phyloP scores from a whole-genome alignment of 2,888 invertebrate species.

The Leptinotarsa haldemani region DNA sequence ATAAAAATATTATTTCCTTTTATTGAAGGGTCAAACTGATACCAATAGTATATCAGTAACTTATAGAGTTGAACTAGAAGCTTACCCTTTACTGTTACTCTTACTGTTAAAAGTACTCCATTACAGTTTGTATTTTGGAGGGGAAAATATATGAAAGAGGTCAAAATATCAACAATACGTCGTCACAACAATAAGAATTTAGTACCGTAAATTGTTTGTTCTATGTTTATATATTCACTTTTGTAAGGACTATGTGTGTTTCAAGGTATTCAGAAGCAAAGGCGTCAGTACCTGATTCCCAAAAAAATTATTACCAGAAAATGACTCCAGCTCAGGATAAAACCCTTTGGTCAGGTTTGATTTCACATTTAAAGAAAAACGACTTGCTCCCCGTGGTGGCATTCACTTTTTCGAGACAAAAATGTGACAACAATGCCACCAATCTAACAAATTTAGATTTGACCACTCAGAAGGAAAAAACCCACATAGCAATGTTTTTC shows the following conservation, averaged over 20 bases:
- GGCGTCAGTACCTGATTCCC: constrained; percentile 50
- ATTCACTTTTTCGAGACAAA: constrained; percentile 90
- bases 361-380: constrained; percentile 83
- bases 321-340: constrained; percentile 77
- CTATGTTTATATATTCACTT: no score
- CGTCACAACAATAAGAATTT: no score
- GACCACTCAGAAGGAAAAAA: constrained; percentile 86
- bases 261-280: constrained; percentile 54
- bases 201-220: no score
- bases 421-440: constrained; percentile 78
- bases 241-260: constrained; percentile 21
- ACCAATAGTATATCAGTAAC: no score
- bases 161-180: no score
- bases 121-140: no score
- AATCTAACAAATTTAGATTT: constrained; percentile 75
- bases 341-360: constrained; percentile 83
- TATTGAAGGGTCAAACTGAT: no score
- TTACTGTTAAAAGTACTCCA: no score
- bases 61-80: no score
- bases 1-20: no score
- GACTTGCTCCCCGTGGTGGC: constrained; percentile 94
- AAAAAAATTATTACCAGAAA: constrained; percentile 42
- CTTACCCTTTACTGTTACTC: no score
- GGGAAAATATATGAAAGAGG: no score
- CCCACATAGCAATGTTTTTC: constrained; percentile 87